These are phyloP conservation scores for Lysandra coridon DNA, from an alignment of 2,888 invertebrate genomes.

Conservation along the genomic window DNA sequence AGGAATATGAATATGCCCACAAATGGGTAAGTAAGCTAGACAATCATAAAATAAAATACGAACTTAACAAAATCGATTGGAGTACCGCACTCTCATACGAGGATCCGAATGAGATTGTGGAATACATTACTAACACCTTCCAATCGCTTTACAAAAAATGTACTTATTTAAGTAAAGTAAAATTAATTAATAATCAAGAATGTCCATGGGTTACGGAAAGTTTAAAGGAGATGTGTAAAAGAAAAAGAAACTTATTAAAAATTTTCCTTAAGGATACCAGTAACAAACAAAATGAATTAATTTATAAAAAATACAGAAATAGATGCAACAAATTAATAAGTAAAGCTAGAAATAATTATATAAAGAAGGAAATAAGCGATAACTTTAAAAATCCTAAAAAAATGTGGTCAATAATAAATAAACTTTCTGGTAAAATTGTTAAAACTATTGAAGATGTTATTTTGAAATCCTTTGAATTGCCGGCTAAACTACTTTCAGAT, in stretches of 20 bases:
- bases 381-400: not conserved
- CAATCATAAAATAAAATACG: too few relatives aligned
- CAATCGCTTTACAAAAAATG: too few relatives aligned
- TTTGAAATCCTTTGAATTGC: not conserved
- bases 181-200: too few relatives aligned
- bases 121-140: too few relatives aligned
- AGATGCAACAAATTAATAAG: not conserved
- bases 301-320: not conserved
- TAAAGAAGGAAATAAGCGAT: not conserved
- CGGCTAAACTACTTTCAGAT: not conserved
- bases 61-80: too few relatives aligned
- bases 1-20: too few relatives aligned
- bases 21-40: too few relatives aligned
- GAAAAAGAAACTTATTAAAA: not conserved
- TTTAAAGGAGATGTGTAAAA: not conserved
- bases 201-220: too few relatives aligned
- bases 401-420: not conserved
- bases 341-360: not conserved
- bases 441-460: not conserved
- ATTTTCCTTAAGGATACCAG: not conserved
- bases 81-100: too few relatives aligned
- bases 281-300: conserved; percentile 8
- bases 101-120: too few relatives aligned
- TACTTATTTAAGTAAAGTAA: too few relatives aligned
- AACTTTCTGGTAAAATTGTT: not conserved